Percentiles rank a stretch among this genome's conserved stretches.
Conservation (phyloP, 2,888 invertebrate species). For the Sarcophaga subvicina region DNA sequence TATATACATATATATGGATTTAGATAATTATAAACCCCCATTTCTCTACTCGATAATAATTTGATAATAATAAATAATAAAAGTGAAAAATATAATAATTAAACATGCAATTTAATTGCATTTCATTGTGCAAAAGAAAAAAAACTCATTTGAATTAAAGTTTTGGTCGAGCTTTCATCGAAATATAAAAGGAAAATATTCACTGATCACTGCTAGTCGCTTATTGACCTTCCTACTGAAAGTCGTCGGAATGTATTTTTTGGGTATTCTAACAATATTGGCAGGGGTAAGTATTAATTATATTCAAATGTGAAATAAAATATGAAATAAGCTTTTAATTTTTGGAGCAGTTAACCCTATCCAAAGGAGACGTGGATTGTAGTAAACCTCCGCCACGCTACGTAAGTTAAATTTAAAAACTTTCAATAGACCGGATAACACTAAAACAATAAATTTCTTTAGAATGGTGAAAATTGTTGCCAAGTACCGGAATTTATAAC, state of each 20-base stretch:
- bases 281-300: slow-evolving; percentile 32
- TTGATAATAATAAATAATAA: background rate
- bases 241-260: slow-evolving; percentile 13
- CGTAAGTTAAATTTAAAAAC: slow-evolving; percentile 36
- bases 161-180: background rate
- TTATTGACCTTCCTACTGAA: background rate
- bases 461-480: slow-evolving; percentile 50
- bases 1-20: background rate
- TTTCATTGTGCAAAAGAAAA: background rate
- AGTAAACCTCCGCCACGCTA: slow-evolving; percentile 13
- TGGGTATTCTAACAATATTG: slow-evolving; percentile 14
- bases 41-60: background rate
- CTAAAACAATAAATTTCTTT: background rate
- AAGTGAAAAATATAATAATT: background rate
- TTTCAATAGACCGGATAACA: background rate
- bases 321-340: background rate
- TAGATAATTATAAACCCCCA: background rate
- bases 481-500: slow-evolving; percentile 34
- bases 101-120: slow-evolving; percentile 50
- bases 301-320: background rate
- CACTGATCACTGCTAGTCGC: slow-evolving; percentile 15
- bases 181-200: background rate
- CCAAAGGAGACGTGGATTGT: slow-evolving; percentile 52
- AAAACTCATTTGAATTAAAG: background rate
- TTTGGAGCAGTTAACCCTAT: slow-evolving; percentile 37